A percentile compares a stretch with the other conserved stretches of the same genome.
Evolutionary conservation across 2,888 invertebrate species (phyloP).

Genomic region (Lathronympha strigana): DNA sequence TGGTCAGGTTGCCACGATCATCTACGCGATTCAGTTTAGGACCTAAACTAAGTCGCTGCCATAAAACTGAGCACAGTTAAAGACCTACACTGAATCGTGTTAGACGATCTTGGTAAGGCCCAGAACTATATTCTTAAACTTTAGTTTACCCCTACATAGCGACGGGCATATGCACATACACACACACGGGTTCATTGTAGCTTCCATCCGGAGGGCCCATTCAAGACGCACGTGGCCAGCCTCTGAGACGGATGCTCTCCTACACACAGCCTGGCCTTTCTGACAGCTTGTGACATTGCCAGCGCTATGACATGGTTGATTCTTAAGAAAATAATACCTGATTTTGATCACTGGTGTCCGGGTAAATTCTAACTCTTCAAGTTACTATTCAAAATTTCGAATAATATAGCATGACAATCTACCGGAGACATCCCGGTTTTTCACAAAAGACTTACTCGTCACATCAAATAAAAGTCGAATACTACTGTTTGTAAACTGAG

Average conservation of each 20-base stretch:
- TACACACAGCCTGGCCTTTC: not conserved
- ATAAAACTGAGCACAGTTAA: too few relatives aligned
- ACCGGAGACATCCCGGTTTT: too few relatives aligned
- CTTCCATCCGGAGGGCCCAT: conserved; percentile 73
- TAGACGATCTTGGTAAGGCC: too few relatives aligned
- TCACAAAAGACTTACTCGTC: not conserved
- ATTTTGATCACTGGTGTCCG: too few relatives aligned
- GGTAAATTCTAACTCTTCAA: too few relatives aligned
- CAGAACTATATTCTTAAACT: not conserved
- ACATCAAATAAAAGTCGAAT: not conserved
- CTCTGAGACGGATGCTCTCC: conserved; percentile 68
- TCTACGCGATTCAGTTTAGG: too few relatives aligned
- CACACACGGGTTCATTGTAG: conserved; percentile 61
- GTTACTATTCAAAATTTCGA: too few relatives aligned
- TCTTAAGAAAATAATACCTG: not conserved
- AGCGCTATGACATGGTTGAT: not conserved
- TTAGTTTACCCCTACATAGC: conserved; percentile 39
- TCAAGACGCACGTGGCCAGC: conserved; percentile 75
- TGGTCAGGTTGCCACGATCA: too few relatives aligned
- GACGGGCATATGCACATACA: conserved; percentile 49
- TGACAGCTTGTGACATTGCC: not conserved
- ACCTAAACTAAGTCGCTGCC: too few relatives aligned
- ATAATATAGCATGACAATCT: too few relatives aligned
- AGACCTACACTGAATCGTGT: too few relatives aligned
- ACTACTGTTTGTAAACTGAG: conserved; percentile 23